Conservation (phyloP, 2,888 invertebrate species). For the Apotomis turbidana region DNA sequence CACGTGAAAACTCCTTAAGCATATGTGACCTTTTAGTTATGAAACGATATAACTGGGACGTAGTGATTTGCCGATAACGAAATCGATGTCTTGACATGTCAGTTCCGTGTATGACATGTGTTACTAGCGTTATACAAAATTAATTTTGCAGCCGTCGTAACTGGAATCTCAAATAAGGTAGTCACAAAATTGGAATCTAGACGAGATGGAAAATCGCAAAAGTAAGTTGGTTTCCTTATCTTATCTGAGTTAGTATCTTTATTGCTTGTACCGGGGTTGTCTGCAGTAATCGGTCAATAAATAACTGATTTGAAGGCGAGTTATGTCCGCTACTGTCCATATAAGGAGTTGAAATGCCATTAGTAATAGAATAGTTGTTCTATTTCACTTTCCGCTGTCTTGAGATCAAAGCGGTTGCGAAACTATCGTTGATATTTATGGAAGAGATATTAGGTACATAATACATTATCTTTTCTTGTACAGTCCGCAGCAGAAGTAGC, state of each 20-base stretch:
- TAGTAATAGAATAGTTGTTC: slow-evolving; percentile 11
- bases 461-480: too few species aligned
- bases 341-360: slow-evolving; percentile 26
- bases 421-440: slow-evolving; percentile 4
- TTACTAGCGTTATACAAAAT: slow-evolving; percentile 23
- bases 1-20: background rate
- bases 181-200: background rate
- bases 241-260: slow-evolving; percentile 31
- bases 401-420: slow-evolving; percentile 16
- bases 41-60: slow-evolving; percentile 18
- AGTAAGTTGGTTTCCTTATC: slow-evolving; percentile 26
- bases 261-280: slow-evolving; percentile 20
- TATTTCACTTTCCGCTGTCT: slow-evolving; percentile 13
- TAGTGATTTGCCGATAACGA: slow-evolving; percentile 39
- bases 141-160: slow-evolving; percentile 1
- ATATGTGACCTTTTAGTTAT: background rate
- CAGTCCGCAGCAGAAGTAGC: too few species aligned
- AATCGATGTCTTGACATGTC: slow-evolving; percentile 40
- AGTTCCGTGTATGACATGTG: slow-evolving; percentile 40
- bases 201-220: background rate
- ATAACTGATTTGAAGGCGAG: slow-evolving; percentile 7
- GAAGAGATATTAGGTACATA: too few species aligned
- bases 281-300: slow-evolving; percentile 9
- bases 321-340: slow-evolving; percentile 11
- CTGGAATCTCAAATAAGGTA: background rate